Conservation (phyloP, 2,113 vertebrate genomes). For the Corythoichthys intestinalis region DNA sequence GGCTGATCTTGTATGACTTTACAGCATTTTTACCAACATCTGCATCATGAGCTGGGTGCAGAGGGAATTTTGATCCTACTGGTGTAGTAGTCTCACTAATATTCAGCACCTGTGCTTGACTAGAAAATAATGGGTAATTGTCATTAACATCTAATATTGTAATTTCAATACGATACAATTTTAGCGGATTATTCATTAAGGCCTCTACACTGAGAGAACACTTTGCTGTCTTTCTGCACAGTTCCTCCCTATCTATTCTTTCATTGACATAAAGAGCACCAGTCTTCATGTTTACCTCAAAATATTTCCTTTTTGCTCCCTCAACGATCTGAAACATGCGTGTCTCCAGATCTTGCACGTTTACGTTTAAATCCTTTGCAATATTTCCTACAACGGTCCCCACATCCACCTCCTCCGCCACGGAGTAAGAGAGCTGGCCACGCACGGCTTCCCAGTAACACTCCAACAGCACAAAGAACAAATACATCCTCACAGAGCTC, state of each 20-base stretch:
- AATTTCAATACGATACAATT: slow-evolving; percentile 61
- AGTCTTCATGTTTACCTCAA: slow-evolving; percentile 67
- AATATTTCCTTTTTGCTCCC: slow-evolving; percentile 48
- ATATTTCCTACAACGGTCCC: slow-evolving; percentile 63
- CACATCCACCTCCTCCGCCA: slow-evolving; percentile 57
- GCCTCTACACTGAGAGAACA: slow-evolving; percentile 62
- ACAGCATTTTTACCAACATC: slow-evolving; percentile 64
- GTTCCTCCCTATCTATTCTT: slow-evolving; percentile 62
- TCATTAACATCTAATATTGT: slow-evolving; percentile 69
- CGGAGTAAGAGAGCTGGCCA: slow-evolving; percentile 52
- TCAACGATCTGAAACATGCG: slow-evolving; percentile 59
- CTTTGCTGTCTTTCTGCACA: slow-evolving; percentile 47
- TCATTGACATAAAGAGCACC: slow-evolving; percentile 61
- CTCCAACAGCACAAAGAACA: slow-evolving; percentile 6
- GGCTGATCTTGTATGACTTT: slow-evolving; percentile 52
- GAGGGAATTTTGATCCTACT: slow-evolving; percentile 40
- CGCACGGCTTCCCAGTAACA: slow-evolving; percentile 1
- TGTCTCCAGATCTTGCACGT: slow-evolving; percentile 52
- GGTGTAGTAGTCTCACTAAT: slow-evolving; percentile 22
- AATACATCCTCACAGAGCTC: not conserved
- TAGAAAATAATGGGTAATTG: slow-evolving; percentile 54
- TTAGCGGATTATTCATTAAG: slow-evolving; percentile 59
- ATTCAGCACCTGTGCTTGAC: slow-evolving; percentile 31
- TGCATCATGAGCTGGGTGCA: slow-evolving; percentile 57
- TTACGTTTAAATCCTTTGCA: slow-evolving; percentile 63